A percentile compares a stretch with the other conserved stretches of the same genome.
Conservation (phyloP, 2,113 vertebrate genomes). For the Sebastes schlegelii region DNA sequence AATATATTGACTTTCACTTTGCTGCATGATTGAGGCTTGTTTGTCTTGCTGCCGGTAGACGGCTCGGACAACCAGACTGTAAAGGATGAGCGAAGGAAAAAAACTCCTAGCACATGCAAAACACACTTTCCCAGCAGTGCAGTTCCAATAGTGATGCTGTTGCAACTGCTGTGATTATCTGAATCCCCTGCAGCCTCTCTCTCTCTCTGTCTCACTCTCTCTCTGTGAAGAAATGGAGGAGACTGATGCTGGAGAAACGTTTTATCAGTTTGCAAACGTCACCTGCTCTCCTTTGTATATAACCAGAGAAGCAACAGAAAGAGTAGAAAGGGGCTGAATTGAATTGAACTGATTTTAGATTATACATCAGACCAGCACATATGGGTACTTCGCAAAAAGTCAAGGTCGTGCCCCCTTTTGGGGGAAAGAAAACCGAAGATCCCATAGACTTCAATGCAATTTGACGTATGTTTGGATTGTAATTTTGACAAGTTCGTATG, state of each 20-base stretch:
- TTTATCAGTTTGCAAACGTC: background rate
- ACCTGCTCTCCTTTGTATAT: background rate
- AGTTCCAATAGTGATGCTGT: background rate
- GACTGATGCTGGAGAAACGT: background rate
- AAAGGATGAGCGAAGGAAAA: slow-evolving; percentile 55
- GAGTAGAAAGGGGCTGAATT: background rate
- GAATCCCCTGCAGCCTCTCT: background rate
- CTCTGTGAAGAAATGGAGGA: background rate
- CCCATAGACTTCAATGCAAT: no score
- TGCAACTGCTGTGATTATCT: slow-evolving; percentile 33
- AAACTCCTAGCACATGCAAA: slow-evolving; percentile 21
- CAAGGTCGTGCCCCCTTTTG: no score
- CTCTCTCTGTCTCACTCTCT: background rate
- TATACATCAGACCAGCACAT: no score
- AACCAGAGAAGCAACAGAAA: slow-evolving; percentile 1
- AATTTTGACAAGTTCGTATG: no score
- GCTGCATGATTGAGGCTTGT: slow-evolving; percentile 78
- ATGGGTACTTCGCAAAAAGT: no score
- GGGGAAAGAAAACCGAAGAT: no score
- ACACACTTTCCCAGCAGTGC: slow-evolving; percentile 10
- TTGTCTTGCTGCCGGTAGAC: slow-evolving; percentile 58
- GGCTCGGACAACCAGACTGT: slow-evolving; percentile 59
- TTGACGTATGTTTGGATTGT: no score
- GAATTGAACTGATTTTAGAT: background rate
- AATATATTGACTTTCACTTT: slow-evolving; percentile 82